phyloP scores from a whole-genome alignment of 1,140 invertebrate genomes.

The Achatina immaculata region DNA sequence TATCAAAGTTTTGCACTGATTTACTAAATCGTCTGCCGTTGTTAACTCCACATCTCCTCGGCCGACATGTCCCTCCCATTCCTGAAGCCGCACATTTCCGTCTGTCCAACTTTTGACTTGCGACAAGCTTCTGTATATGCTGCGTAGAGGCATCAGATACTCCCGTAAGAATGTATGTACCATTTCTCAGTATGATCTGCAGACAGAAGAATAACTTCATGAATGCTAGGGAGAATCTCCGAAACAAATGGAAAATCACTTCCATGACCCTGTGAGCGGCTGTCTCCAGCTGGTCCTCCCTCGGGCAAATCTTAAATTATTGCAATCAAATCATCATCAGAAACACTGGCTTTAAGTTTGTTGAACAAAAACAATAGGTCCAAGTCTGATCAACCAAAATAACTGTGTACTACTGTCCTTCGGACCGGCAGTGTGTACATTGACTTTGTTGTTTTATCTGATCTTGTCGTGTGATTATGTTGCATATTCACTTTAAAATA shows the following conservation, averaged over 20 bases:
- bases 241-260: too few relatives aligned
- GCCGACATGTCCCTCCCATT: too few relatives aligned
- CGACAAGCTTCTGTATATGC: slow-evolving; percentile 61
- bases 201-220: background rate
- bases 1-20: too few relatives aligned
- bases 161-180: slow-evolving; percentile 51
- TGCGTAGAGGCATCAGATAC: slow-evolving; percentile 55
- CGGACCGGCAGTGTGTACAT: too few relatives aligned
- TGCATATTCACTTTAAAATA: too few relatives aligned
- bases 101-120: slow-evolving; percentile 56
- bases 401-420: background rate
- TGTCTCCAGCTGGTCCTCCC: background rate
- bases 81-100: too few relatives aligned
- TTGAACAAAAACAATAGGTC: background rate
- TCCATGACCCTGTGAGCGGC: background rate
- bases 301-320: background rate
- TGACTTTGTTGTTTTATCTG: too few relatives aligned
- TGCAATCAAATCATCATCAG: background rate
- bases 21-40: too few relatives aligned
- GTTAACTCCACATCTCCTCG: slow-evolving; percentile 36
- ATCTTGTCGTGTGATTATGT: too few relatives aligned
- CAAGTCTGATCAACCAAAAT: background rate
- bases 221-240: too few relatives aligned
- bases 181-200: slow-evolving; percentile 42
- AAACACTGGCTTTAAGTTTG: background rate